Evolutionary conservation across 2,113 vertebrate genomes (phyloP).

Genomic region (Siniperca chuatsi): DNA sequence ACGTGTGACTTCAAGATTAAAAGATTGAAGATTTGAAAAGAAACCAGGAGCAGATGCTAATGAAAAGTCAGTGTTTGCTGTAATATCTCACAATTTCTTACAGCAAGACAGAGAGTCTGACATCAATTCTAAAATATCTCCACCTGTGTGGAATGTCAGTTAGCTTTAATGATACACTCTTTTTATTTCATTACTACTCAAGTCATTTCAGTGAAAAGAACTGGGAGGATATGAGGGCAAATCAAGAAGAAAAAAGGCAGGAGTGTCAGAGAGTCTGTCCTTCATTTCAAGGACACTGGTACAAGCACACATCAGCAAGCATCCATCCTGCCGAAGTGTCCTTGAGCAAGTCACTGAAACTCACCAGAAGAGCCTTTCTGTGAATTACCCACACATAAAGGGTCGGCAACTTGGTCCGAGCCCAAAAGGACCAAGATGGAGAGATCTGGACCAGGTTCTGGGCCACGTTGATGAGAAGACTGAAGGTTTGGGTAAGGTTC

Average conservation of each 20-base stretch:
- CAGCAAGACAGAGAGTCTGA: background rate
- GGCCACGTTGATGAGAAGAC: background rate
- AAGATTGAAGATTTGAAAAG: constrained; percentile 3
- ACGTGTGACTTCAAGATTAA: background rate
- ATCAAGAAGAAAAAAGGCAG: constrained; percentile 10
- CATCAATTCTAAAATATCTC: background rate
- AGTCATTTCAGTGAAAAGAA: constrained; percentile 18
- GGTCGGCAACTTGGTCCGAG: background rate
- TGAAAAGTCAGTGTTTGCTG: background rate
- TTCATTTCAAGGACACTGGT: constrained; percentile 63
- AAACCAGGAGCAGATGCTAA: background rate
- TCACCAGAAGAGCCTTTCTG: constrained; percentile 1
- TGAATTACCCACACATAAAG: constrained; percentile 19
- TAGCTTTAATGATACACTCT: background rate
- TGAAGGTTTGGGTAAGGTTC: background rate
- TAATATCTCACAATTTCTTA: background rate
- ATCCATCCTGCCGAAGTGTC: constrained; percentile 60
- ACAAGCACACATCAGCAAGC: constrained; percentile 50
- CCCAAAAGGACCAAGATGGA: background rate
- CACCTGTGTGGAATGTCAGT: background rate
- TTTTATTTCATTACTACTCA: background rate
- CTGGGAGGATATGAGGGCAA: background rate
- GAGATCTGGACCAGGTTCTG: background rate
- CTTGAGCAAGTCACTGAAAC: constrained; percentile 69
- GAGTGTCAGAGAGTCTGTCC: constrained; percentile 31